Percentiles rank a stretch among this genome's conserved stretches.
phyloP scores from a whole-genome alignment of 1,140 invertebrate genomes.

The Trissolcus basalis region DNA sequence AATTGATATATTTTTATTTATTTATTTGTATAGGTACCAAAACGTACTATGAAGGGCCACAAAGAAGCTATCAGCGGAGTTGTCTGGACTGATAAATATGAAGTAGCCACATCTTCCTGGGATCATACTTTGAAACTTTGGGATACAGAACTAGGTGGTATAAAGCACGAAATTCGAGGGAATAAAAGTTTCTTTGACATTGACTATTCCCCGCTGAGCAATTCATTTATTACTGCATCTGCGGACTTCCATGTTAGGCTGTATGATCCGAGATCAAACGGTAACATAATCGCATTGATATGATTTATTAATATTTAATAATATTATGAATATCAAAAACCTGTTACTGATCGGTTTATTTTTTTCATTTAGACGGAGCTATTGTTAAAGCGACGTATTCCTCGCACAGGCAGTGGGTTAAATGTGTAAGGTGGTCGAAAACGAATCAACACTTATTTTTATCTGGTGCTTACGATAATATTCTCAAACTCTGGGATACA shows the following conservation, averaged over 20 bases:
- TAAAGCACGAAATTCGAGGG: conserved; percentile 88
- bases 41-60: conserved; percentile 93
- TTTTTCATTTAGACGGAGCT: conserved; percentile 27
- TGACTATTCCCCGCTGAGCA: conserved; percentile 87
- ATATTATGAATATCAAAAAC: no score
- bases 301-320: no score
- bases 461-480: conserved; percentile 93
- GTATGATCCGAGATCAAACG: conserved; percentile 92
- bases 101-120: conserved; percentile 92
- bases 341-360: no score
- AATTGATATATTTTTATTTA: background rate
- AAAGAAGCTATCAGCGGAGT: conserved; percentile 91
- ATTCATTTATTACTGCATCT: conserved; percentile 88
- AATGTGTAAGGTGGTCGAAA: conserved; percentile 92
- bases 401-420: conserved; percentile 95
- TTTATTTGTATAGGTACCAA: conserved; percentile 81
- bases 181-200: conserved; percentile 95
- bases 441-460: conserved; percentile 91
- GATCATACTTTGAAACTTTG: conserved; percentile 97
- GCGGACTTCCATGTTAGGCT: conserved; percentile 92
- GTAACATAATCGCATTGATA: conserved; percentile 75
- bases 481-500: conserved; percentile 96
- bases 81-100: conserved; percentile 86
- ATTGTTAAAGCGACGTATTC: conserved; percentile 89
- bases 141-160: conserved; percentile 91